Base-by-base conservation (phyloP, 1,140 invertebrate genomes). In the Hirudo medicinalis region DNA sequence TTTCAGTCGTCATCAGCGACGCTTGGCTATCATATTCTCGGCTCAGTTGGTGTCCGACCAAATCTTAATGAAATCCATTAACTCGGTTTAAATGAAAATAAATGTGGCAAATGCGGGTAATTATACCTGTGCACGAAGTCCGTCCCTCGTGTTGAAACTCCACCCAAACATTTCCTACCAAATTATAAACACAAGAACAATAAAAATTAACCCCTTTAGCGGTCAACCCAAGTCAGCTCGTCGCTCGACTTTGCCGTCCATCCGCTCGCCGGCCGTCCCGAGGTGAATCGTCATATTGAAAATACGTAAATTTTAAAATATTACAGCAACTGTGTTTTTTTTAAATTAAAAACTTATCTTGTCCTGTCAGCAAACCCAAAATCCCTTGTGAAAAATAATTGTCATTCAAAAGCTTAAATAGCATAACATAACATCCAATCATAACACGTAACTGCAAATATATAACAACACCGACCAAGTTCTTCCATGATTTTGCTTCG, bases 151-250 rank as follows among this genome's bases (percentile, higher is more conserved):
- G 57, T 63, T 32, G 22, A 63, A 25, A 63, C 29, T 63, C 57
- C 0, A 63, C 57, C 57, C 57, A 63, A 63, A 63, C 13, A 11
- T 63, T 63, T 63, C 57, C 57, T 63, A 63, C n/a, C n/a, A n/a
- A n/a, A n/a, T n/a, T n/a, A n/a, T 2, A 13, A 13, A 63, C 4
- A 11, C 22, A 63, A 63, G n/a, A n/a, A 15, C 8, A 63, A 32
- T 25, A 6, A 19, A 63, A 0, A 63, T 63, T 25, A 15, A 49
- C 15, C 15, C 15, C 5, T 17, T 49, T 49, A 49, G 9, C 3
- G 11, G 9, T 49, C 43, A 13, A 49, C 43, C 3, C 4, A 1
- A 13, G 13, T 49, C 11, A 36, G 6, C 32, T 36, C 32, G 32
- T 36, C 32, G 32, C 32, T 3, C 32, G 6, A 36, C 32, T 36